These are phyloP conservation scores for Volucella bombylans DNA, from an alignment of 2,888 invertebrate species.

Conservation along the genomic window DNA sequence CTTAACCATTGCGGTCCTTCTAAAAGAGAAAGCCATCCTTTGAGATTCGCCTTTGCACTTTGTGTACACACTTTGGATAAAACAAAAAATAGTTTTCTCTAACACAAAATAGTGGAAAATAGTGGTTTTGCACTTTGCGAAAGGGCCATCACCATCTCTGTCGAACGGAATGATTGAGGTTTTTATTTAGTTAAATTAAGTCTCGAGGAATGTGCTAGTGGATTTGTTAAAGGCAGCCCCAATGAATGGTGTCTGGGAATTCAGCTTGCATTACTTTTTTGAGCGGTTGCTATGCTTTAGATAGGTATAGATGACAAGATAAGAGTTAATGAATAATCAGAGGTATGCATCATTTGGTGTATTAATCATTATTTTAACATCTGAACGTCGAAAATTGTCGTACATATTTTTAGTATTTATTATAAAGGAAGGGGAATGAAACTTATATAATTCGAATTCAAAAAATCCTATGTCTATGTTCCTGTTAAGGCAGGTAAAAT, in stretches of 20 bases:
- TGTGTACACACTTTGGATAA: slow-evolving; percentile 5
- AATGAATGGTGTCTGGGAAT: slow-evolving; percentile 25
- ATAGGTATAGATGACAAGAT: too few species aligned
- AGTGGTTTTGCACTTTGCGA: slow-evolving; percentile 34
- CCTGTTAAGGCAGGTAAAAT: too few species aligned
- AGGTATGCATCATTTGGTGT: too few species aligned
- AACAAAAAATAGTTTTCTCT: slow-evolving; percentile 21
- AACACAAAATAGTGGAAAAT: slow-evolving; percentile 34
- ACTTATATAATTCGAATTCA: too few species aligned
- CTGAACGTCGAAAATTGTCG: too few species aligned
- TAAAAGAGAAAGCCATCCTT: slow-evolving; percentile 42
- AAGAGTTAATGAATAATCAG: too few species aligned
- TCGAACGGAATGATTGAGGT: slow-evolving; percentile 31
- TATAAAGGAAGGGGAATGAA: too few species aligned
- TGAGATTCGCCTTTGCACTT: slow-evolving; percentile 30
- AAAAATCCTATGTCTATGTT: too few species aligned
- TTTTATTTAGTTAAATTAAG: slow-evolving; percentile 42
- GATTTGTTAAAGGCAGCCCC: slow-evolving; percentile 22
- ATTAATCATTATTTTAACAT: too few species aligned
- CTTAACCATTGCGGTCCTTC: slow-evolving; percentile 30
- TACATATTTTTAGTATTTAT: too few species aligned
- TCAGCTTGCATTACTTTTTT: background rate
- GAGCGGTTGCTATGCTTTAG: too few species aligned
- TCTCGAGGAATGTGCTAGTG: slow-evolving; percentile 2
- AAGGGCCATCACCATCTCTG: slow-evolving; percentile 9